Conservation (phyloP, 2,797 vertebrate genomes). For the Cynodonichthys magdalenae region DNA sequence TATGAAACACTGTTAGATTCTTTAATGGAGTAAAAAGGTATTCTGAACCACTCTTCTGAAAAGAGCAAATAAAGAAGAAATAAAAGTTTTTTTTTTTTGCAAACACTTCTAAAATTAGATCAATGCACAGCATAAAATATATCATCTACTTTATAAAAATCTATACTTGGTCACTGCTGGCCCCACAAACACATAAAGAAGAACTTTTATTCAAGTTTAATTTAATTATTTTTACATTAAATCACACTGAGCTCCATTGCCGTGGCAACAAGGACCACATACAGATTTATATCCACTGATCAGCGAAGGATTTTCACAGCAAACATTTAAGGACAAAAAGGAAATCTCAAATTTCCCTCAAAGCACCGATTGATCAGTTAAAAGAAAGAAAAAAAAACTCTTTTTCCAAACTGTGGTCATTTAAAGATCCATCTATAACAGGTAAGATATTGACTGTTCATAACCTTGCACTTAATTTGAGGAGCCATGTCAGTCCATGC, state of each 20-base stretch:
- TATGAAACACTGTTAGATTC: too few relatives aligned
- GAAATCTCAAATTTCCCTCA: slow-evolving; percentile 34
- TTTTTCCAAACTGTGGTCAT: neutral
- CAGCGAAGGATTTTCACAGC: slow-evolving; percentile 21
- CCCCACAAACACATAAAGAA: neutral
- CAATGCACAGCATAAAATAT: too few relatives aligned
- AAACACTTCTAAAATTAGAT: too few relatives aligned
- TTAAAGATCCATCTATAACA: neutral
- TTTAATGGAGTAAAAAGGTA: too few relatives aligned
- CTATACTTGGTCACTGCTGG: neutral
- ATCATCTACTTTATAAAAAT: neutral
- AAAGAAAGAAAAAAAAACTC: too few relatives aligned
- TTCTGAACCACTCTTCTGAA: too few relatives aligned
- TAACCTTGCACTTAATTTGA: too few relatives aligned
- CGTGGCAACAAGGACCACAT: slow-evolving; percentile 33
- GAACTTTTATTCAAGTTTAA: slow-evolving; percentile 51
- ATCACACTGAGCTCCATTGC: slow-evolving; percentile 50
- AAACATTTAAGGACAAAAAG: slow-evolving; percentile 13
- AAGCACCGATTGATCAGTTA: slow-evolving; percentile 34
- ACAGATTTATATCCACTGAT: slow-evolving; percentile 7
- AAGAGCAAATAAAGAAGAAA: too few relatives aligned
- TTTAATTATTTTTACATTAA: slow-evolving; percentile 42
- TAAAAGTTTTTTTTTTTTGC: too few relatives aligned
- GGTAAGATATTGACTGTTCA: too few relatives aligned
- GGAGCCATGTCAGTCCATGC: too few relatives aligned